These are phyloP conservation scores for Crotalus tigris DNA, from an alignment of 2,113 vertebrate species.

Conservation along the genomic window DNA sequence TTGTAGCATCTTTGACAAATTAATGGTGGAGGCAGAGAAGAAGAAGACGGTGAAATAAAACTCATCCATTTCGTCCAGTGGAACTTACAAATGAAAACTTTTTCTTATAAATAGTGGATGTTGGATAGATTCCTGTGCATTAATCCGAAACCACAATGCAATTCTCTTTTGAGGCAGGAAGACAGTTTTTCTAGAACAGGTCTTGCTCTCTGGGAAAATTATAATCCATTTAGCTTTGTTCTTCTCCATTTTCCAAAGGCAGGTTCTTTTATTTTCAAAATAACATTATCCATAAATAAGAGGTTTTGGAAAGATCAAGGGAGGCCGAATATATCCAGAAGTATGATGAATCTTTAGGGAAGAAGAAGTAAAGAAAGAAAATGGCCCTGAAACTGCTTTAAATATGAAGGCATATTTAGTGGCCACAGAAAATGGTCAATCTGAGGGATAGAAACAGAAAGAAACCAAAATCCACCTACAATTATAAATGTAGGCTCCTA, in stretches of 20 bases:
- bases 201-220: not conserved
- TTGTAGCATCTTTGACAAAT: not conserved
- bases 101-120: not conserved
- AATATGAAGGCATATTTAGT: not conserved
- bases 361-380: too few relatives aligned
- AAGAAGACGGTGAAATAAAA: not conserved
- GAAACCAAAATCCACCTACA: not conserved
- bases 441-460: not conserved
- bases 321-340: not conserved
- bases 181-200: not conserved
- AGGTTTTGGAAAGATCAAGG: not conserved
- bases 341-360: too few relatives aligned
- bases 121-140: not conserved
- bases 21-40: not conserved
- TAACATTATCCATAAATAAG: not conserved
- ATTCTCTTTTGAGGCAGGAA: too few relatives aligned
- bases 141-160: not conserved
- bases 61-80: fast-evolving
- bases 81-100: not conserved
- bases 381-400: not conserved
- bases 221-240: not conserved
- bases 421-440: not conserved
- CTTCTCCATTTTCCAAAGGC: not conserved
- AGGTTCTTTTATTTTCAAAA: not conserved
- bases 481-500: not conserved